Percentiles rank a stretch among this genome's conserved stretches.
phyloP scores from a whole-genome alignment of 53 echinoderm and acorn worm species.

The Antedon mediterranea region DNA sequence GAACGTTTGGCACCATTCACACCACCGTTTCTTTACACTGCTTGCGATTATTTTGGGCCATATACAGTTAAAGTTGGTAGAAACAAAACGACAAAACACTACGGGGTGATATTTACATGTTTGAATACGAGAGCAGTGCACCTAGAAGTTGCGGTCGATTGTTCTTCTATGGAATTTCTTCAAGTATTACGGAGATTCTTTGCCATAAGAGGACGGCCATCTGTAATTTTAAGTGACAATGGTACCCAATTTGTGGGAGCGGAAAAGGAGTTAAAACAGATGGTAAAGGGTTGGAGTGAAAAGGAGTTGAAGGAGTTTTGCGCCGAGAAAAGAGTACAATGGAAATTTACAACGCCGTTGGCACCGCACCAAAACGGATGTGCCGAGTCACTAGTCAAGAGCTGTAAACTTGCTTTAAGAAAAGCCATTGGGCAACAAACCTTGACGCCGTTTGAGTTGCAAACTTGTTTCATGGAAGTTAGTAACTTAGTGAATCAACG shows the following conservation, averaged over 20 bases:
- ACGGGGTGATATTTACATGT: conserved; percentile 46
- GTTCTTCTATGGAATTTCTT: conserved; percentile 36
- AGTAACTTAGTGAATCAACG: no score
- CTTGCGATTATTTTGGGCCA: conserved; percentile 46
- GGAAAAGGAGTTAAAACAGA: conserved; percentile 17
- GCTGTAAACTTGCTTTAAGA: no score
- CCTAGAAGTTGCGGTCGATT: conserved; percentile 30
- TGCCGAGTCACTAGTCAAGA: no score
- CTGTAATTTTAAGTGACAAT: conserved; percentile 22
- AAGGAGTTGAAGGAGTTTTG: no score
- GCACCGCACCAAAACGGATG: no score
- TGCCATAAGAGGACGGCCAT: conserved; percentile 36
- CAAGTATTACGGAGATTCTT: conserved; percentile 35
- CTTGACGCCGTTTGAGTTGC: no score
- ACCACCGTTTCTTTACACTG: conserved; percentile 16
- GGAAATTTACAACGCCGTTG: no score
- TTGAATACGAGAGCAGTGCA: conserved; percentile 46
- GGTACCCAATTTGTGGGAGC: conserved; percentile 39
- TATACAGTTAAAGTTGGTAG: conserved; percentile 14
- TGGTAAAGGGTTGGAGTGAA: conserved; percentile 21
- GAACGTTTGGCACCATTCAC: no score
- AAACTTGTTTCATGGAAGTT: conserved; percentile 34
- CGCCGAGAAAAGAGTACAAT: no score
- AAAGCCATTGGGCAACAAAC: no score
- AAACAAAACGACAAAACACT: conserved; percentile 33